phyloP scores from a whole-genome alignment of 2,888 invertebrate genomes.

The Boloria euphrosyne region DNA sequence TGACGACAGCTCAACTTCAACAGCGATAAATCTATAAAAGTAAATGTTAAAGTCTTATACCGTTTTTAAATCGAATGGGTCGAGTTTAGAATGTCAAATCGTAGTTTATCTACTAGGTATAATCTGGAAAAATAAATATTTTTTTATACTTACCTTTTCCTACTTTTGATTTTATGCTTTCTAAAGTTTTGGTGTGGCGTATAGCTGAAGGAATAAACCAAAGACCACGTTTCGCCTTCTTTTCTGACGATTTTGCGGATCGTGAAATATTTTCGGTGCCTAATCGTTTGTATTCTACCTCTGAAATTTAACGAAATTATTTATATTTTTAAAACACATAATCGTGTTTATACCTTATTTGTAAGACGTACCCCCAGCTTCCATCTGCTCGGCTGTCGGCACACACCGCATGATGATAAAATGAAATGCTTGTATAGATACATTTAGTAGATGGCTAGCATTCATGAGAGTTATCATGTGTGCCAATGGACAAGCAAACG shows the following conservation, averaged over 20 bases:
- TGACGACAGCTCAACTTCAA: too few relatives aligned
- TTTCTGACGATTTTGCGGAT: constrained; percentile 54
- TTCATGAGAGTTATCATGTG: constrained; percentile 84
- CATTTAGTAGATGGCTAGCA: constrained; percentile 79
- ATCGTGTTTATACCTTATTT: background rate
- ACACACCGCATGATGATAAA: constrained; percentile 80
- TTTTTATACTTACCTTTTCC: constrained; percentile 59
- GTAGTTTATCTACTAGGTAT: too few relatives aligned
- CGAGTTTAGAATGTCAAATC: too few relatives aligned
- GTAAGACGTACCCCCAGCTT: constrained; percentile 68
- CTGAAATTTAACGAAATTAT: constrained; percentile 49
- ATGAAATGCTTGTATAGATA: constrained; percentile 74
- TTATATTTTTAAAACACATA: background rate
- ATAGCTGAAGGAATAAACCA: constrained; percentile 79
- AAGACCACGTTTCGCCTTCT: constrained; percentile 69
- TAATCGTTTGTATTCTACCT: constrained; percentile 76
- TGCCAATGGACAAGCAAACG: constrained; percentile 84
- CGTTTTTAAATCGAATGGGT: too few relatives aligned
- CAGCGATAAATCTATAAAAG: too few relatives aligned
- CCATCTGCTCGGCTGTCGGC: constrained; percentile 79
- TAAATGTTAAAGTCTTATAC: too few relatives aligned
- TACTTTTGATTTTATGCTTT: constrained; percentile 76
- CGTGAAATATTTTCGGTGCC: constrained; percentile 61
- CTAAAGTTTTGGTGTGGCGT: constrained; percentile 75
- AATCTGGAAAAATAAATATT: too few relatives aligned